phyloP scores from a whole-genome alignment of 2,113 vertebrate species.

The Trematocara unimaculatum region DNA sequence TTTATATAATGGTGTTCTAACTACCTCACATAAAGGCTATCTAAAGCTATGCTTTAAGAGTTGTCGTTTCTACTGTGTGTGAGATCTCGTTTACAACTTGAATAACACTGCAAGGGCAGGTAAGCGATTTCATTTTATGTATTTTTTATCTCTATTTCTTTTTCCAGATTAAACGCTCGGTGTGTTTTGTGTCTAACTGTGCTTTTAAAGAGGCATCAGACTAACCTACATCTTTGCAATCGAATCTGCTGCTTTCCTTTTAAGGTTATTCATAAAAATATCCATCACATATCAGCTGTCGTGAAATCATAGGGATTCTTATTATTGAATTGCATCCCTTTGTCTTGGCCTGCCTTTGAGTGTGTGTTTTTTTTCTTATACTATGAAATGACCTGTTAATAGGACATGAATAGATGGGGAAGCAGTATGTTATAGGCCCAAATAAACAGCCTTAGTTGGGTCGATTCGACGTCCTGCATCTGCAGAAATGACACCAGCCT shows the following conservation, averaged over 20 bases:
- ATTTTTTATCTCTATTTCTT: neutral
- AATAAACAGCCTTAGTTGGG: neutral
- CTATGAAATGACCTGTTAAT: constrained; percentile 27
- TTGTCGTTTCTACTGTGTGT: constrained; percentile 69
- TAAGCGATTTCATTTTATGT: constrained; percentile 45
- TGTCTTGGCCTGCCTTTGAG: neutral
- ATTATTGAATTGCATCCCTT: neutral
- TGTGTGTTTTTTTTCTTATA: neutral
- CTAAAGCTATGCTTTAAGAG: constrained; percentile 78
- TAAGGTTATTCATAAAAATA: neutral
- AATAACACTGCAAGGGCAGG: constrained; percentile 72
- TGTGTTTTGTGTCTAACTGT: constrained; percentile 1
- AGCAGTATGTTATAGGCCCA: neutral
- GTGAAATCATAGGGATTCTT: neutral
- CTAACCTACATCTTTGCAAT: neutral
- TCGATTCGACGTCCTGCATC: constrained; percentile 14
- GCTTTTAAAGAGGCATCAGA: neutral
- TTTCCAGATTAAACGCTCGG: neutral
- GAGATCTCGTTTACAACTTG: constrained; percentile 76
- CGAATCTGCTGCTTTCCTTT: neutral
- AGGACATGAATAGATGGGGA: constrained; percentile 9
- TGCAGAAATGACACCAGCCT: neutral
- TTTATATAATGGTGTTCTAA: constrained; percentile 70
- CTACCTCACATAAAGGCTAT: constrained; percentile 78
- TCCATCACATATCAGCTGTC: neutral